phyloP scores from a whole-genome alignment of 1,140 invertebrate species.

The Berghia stephanieae region DNA sequence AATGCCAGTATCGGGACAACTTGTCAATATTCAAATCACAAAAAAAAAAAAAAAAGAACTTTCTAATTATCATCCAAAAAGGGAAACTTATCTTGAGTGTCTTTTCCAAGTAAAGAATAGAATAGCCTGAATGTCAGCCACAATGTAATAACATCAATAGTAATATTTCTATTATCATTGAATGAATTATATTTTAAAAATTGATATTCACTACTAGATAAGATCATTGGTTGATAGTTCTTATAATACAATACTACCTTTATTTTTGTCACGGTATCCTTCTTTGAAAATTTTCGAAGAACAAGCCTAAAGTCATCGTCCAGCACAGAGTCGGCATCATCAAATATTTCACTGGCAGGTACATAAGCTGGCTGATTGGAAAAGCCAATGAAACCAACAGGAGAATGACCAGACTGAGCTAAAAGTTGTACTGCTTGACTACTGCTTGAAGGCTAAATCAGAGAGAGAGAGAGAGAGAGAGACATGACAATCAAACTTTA shows the following conservation, averaged over 20 bases:
- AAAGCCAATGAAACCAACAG: slow-evolving; percentile 76
- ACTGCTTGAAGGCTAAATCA: slow-evolving; percentile 80
- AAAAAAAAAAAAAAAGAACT: no score
- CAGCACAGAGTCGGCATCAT: slow-evolving; percentile 61
- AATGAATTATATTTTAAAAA: neutral
- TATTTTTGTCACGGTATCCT: slow-evolving; percentile 84
- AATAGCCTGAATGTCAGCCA: no score
- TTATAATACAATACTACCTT: slow-evolving; percentile 75
- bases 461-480: no score
- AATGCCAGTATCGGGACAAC: no score
- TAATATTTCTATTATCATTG: neutral
- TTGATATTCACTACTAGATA: neutral
- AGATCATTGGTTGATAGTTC: no score
- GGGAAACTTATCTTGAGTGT: no score
- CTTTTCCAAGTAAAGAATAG: neutral
- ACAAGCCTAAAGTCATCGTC: slow-evolving; percentile 68
- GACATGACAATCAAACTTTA: no score
- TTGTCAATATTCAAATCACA: no score
- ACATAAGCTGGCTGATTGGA: slow-evolving; percentile 70
- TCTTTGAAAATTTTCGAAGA: slow-evolving; percentile 77
- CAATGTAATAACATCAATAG: neutral
- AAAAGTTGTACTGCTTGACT: slow-evolving; percentile 81
- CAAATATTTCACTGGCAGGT: slow-evolving; percentile 67
- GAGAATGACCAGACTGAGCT: slow-evolving; percentile 58
- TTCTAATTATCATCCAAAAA: no score